Evolutionary conservation across 2,113 vertebrate species (phyloP).

Genomic region (Trinectes maculatus): DNA sequence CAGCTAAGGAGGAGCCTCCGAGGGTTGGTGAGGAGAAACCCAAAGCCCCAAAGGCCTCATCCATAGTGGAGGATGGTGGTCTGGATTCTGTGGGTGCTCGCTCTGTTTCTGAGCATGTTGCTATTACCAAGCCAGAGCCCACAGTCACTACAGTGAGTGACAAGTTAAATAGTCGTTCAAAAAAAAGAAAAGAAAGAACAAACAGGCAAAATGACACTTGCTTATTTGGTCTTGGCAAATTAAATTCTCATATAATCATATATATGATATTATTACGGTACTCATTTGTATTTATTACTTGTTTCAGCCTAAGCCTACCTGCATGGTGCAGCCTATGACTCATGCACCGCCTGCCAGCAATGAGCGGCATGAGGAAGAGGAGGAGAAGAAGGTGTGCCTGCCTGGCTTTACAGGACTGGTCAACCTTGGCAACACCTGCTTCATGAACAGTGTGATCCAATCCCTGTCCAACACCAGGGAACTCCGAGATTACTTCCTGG

Average conservation of each 20-base stretch:
- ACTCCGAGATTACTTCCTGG: constrained; percentile 96
- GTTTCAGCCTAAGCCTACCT: constrained; percentile 92
- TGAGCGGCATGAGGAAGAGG: constrained; percentile 90
- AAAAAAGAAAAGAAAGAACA: background rate
- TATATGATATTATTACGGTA: no score
- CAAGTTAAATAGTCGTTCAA: background rate
- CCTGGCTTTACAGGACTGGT: constrained; percentile 96
- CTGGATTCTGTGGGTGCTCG: constrained; percentile 87
- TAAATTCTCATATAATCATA: no score
- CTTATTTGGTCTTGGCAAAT: background rate
- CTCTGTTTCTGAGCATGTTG: constrained; percentile 85
- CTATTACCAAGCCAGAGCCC: constrained; percentile 88
- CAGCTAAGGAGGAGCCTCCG: constrained; percentile 90
- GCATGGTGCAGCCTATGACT: constrained; percentile 98
- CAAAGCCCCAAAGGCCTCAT: constrained; percentile 80
- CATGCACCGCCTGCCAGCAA: constrained; percentile 86
- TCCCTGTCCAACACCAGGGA: constrained; percentile 97
- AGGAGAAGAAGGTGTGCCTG: constrained; percentile 95
- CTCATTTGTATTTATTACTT: constrained; percentile 14
- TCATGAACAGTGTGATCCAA: constrained; percentile 99
- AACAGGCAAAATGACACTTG: background rate
- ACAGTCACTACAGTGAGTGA: constrained; percentile 86
- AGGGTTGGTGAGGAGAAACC: constrained; percentile 91
- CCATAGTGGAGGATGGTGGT: constrained; percentile 82
- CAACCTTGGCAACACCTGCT: constrained; percentile 98